Conservation (phyloP, 2,113 vertebrate species). For the Castor canadensis region DNA sequence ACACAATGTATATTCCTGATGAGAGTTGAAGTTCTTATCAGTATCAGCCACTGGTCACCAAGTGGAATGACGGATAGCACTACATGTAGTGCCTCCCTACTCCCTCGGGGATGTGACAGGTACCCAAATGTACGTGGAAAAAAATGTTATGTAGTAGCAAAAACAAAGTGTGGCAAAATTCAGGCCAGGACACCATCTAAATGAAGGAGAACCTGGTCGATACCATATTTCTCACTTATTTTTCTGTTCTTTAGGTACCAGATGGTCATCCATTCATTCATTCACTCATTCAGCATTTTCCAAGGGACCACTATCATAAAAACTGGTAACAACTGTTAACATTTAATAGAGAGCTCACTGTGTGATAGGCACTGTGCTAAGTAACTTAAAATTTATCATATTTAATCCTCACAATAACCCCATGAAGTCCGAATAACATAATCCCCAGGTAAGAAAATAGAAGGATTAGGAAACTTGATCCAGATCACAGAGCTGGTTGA, state of each 20-base stretch:
- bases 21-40: neutral
- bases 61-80: neutral
- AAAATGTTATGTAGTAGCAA: neutral
- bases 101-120: neutral
- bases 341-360: neutral
- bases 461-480: neutral
- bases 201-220: neutral
- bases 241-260: neutral
- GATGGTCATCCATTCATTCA: neutral
- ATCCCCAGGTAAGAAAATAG: neutral
- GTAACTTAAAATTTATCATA: neutral
- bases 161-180: neutral
- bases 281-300: constrained; percentile 6
- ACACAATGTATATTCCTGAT: neutral
- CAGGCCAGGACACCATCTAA: neutral
- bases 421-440: neutral
- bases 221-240: neutral
- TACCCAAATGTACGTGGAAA: neutral
- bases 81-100: fast-evolving
- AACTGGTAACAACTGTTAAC: neutral
- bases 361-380: neutral
- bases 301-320: neutral
- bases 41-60: neutral
- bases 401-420: neutral
- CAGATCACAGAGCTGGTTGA: neutral